phyloP scores from a whole-genome alignment of 2,797 vertebrate species.

The Avahi laniger region DNA sequence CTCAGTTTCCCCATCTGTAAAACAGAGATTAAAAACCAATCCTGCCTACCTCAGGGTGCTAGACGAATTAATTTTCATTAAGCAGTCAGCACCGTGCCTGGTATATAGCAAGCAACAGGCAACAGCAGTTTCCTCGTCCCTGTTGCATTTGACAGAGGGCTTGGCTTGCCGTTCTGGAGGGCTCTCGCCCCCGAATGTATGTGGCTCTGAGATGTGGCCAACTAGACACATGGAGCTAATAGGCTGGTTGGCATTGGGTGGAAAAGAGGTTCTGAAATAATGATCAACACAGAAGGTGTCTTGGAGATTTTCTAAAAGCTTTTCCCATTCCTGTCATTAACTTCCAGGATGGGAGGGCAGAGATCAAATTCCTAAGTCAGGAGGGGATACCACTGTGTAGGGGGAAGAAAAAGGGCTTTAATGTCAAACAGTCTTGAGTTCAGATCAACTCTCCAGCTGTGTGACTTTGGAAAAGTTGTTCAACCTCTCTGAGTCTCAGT shows the following conservation, averaged over 20 bases:
- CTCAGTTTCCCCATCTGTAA: neutral
- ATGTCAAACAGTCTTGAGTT: neutral
- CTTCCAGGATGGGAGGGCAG: too few species aligned
- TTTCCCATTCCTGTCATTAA: neutral
- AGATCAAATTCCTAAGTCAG: neutral
- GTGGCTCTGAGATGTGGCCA: neutral
- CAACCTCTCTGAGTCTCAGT: neutral
- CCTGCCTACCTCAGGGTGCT: neutral
- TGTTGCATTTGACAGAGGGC: neutral
- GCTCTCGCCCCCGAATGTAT: accelerated
- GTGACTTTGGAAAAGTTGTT: neutral
- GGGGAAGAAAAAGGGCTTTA: neutral
- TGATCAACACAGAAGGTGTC: neutral
- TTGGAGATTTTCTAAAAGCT: neutral
- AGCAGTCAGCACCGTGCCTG: neutral
- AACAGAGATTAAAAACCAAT: neutral
- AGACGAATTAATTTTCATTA: too few species aligned
- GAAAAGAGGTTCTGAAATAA: neutral
- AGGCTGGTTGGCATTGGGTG: neutral
- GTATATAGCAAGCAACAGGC: accelerated
- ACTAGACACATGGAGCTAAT: neutral
- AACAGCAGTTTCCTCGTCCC: accelerated
- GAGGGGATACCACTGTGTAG: neutral
- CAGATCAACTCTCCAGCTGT: neutral
- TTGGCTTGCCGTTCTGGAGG: neutral